phyloP scores from a whole-genome alignment of 2,113 vertebrate genomes.

The Hydrochoerus hydrochaeris region DNA sequence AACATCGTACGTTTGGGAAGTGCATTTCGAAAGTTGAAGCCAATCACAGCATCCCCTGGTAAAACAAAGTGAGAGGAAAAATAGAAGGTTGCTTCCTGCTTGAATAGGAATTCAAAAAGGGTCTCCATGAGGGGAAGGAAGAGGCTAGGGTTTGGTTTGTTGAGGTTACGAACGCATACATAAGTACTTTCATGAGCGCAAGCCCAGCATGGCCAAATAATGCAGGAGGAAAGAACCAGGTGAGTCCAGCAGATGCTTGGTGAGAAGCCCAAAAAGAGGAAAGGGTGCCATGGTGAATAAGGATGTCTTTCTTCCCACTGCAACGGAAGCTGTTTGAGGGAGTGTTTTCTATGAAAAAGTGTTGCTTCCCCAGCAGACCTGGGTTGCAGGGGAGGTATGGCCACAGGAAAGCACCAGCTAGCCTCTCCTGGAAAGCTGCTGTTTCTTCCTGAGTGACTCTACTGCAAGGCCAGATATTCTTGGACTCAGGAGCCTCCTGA shows the following conservation, averaged over 20 bases:
- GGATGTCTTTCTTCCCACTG: background rate
- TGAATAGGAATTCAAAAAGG: background rate
- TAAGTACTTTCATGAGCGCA: background rate
- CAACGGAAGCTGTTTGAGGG: background rate
- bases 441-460: background rate
- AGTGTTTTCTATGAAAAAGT: background rate
- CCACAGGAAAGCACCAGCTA: background rate
- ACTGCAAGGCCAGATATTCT: background rate
- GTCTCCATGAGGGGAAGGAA: constrained; percentile 51
- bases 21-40: background rate
- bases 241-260: background rate
- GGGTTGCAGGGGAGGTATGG: background rate
- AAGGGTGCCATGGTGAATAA: no score
- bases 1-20: accelerated
- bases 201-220: background rate
- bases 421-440: background rate
- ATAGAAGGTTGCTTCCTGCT: constrained; percentile 41
- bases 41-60: background rate
- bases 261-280: background rate
- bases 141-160: background rate
- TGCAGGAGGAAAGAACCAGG: background rate
- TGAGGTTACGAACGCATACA: background rate
- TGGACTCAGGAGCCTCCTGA: background rate
- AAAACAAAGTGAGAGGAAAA: background rate
- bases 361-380: background rate